Percentiles rank a stretch among this genome's conserved stretches.
phyloP scores from a whole-genome alignment of 2,113 vertebrate species.

The Platichthys flesus region DNA sequence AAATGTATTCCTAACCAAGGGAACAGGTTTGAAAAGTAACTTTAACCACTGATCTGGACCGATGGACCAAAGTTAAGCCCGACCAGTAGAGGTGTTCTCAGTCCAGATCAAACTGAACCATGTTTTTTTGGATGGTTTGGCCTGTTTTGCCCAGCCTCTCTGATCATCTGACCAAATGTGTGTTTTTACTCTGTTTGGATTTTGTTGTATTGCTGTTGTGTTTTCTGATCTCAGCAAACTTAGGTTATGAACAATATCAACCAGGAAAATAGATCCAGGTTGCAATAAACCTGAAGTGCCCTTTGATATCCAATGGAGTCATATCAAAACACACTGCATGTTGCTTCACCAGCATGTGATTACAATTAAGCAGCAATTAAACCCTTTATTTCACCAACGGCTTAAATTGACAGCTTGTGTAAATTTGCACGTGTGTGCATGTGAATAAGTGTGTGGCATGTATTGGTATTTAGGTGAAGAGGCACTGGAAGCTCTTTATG shows the following conservation, averaged over 20 bases:
- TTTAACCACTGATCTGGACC: no score
- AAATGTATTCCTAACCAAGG: no score
- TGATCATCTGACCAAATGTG: no score
- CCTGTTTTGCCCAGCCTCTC: no score
- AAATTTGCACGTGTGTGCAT: slow-evolving; percentile 41
- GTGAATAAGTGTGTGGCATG: slow-evolving; percentile 21
- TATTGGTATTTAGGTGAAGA: slow-evolving; percentile 27
- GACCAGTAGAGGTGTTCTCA: no score
- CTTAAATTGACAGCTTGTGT: slow-evolving; percentile 47
- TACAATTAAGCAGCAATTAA: slow-evolving; percentile 37
- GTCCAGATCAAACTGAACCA: no score
- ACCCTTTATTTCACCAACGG: slow-evolving; percentile 38
- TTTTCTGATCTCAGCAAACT: no score
- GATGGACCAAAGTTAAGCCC: no score
- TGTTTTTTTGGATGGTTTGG: no score
- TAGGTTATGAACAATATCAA: background rate
- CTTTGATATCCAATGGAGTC: slow-evolving; percentile 14
- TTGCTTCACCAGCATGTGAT: slow-evolving; percentile 30
- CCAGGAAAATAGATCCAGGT: slow-evolving; percentile 11
- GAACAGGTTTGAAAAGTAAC: no score
- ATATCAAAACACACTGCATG: slow-evolving; percentile 6
- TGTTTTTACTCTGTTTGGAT: no score
- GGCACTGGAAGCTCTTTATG: slow-evolving; percentile 50
- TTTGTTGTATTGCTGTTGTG: no score
- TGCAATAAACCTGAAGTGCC: slow-evolving; percentile 36